phyloP scores from a whole-genome alignment of 2,797 vertebrate genomes.

The Lemur catta region DNA sequence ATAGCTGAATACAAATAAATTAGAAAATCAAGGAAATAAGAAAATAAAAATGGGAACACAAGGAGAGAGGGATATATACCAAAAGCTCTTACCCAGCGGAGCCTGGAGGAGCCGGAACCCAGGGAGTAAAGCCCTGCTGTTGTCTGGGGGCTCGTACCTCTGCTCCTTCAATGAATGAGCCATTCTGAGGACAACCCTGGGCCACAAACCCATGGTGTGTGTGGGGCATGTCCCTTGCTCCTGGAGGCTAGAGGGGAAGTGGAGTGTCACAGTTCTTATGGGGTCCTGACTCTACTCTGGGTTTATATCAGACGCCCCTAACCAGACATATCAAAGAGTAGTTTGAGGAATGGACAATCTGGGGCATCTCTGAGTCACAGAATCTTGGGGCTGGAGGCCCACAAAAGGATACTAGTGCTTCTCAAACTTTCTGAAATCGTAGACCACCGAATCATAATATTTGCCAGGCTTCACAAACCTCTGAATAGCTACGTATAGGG shows the following conservation, averaged over 20 bases:
- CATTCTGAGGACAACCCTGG: too few species aligned
- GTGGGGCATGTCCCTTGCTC: neutral
- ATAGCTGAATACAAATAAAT: neutral
- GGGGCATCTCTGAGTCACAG: neutral
- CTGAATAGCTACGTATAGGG: neutral
- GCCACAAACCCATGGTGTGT: too few species aligned
- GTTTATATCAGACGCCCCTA: neutral
- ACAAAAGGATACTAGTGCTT: neutral
- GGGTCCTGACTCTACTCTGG: neutral
- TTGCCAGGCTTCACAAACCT: neutral
- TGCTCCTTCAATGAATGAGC: neutral
- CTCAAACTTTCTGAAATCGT: neutral
- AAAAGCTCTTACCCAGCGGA: neutral
- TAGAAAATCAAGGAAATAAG: neutral
- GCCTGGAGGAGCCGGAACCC: neutral
- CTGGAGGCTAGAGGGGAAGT: neutral
- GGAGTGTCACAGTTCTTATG: neutral
- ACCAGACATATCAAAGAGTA: neutral
- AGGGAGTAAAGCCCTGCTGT: neutral
- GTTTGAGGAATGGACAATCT: fast-evolving
- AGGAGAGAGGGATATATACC: neutral
- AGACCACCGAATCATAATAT: neutral
- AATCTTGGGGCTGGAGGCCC: neutral
- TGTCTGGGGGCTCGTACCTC: too few species aligned
- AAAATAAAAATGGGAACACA: neutral